phyloP scores from a whole-genome alignment of 1,140 invertebrate genomes.

The Nasonia longicornis region DNA sequence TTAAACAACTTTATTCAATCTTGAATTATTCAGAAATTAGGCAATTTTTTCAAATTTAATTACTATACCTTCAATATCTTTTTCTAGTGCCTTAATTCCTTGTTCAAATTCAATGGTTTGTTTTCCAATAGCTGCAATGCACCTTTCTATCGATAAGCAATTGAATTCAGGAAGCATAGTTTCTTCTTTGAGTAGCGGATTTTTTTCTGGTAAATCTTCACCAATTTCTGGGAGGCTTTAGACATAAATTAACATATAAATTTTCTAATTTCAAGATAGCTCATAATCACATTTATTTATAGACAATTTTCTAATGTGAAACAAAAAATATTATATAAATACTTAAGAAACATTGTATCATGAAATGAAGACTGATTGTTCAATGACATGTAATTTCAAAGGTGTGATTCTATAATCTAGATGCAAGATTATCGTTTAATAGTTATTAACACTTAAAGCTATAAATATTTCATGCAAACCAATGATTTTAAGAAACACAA shows the following conservation, averaged over 20 bases:
- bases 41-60: conserved; percentile 51
- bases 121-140: conserved; percentile 84
- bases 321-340: neutral
- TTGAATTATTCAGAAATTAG: conserved; percentile 18
- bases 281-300: neutral
- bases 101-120: conserved; percentile 87
- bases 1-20: conserved; percentile 23
- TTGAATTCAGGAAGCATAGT: conserved; percentile 82
- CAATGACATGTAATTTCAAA: too few relatives aligned
- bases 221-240: conserved; percentile 91
- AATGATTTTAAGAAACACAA: neutral
- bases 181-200: conserved; percentile 79
- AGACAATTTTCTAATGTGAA: neutral
- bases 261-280: neutral
- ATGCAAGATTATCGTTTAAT: too few relatives aligned
- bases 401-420: too few relatives aligned
- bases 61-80: conserved; percentile 65
- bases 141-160: conserved; percentile 84
- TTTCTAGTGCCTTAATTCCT: conserved; percentile 76
- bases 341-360: neutral
- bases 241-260: conserved; percentile 26
- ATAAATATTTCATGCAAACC: too few relatives aligned
- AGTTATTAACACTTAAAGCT: too few relatives aligned
- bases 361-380: neutral
- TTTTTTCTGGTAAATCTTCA: conserved; percentile 80